These are phyloP conservation scores for Orthonevra nobilis DNA, from an alignment of 2,888 invertebrate species.

Conservation along the genomic window DNA sequence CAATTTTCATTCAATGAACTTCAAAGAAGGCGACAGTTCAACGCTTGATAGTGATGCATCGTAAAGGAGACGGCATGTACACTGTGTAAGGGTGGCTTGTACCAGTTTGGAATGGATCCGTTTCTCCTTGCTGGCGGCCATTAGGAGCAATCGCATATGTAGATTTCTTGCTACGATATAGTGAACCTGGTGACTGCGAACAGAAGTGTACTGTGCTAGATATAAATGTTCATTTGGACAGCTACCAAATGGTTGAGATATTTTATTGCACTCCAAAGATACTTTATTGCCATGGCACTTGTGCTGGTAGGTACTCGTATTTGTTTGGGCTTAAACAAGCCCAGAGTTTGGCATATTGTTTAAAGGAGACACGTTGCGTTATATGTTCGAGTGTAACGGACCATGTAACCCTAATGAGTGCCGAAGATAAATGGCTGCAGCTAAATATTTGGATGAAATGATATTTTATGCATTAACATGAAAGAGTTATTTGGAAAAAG, in stretches of 20 bases:
- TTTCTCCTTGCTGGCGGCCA: slow-evolving; percentile 23
- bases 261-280: slow-evolving; percentile 56
- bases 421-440: slow-evolving; percentile 18
- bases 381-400: slow-evolving; percentile 9
- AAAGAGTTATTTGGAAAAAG: too few relatives aligned
- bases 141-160: slow-evolving; percentile 60
- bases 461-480: too few relatives aligned
- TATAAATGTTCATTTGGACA: slow-evolving; percentile 60
- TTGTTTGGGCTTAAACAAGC: not conserved
- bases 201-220: slow-evolving; percentile 14
- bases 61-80: too few relatives aligned
- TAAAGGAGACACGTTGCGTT: not conserved
- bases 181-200: slow-evolving; percentile 1
- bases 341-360: not conserved
- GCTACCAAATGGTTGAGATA: slow-evolving; percentile 60
- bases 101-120: not conserved
- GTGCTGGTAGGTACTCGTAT: not conserved
- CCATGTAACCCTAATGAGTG: slow-evolving; percentile 18
- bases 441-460: slow-evolving; percentile 4
- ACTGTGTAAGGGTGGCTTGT: not conserved
- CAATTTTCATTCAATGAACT: slow-evolving; percentile 63
- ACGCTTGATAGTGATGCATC: slow-evolving; percentile 28
- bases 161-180: slow-evolving; percentile 47
- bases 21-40: not conserved
- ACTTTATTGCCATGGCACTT: slow-evolving; percentile 55